These are phyloP conservation scores for Pseudorhombus dupliciocellatus DNA, from an alignment of 2,113 vertebrate genomes.

Conservation along the genomic window DNA sequence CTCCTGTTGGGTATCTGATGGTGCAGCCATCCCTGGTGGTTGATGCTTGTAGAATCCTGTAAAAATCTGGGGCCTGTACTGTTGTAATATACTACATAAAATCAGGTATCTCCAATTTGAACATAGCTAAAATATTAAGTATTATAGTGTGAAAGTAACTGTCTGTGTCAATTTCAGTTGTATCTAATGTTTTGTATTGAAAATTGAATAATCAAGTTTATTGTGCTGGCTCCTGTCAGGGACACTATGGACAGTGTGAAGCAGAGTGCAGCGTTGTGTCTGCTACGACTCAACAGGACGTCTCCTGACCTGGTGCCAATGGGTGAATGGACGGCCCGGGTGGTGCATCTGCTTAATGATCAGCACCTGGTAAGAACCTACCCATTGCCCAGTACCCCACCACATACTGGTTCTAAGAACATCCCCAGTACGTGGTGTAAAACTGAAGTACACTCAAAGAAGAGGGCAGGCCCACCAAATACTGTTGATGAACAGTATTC, in stretches of 20 bases:
- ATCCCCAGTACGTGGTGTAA: neutral
- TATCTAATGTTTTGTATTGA: neutral
- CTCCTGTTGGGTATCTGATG: too few species aligned
- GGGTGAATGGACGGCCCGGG: constrained; percentile 91
- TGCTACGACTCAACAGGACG: constrained; percentile 88
- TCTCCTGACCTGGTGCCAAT: constrained; percentile 90
- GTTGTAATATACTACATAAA: neutral
- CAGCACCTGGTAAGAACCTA: constrained; percentile 86
- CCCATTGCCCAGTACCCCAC: neutral
- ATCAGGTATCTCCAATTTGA: neutral
- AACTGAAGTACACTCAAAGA: neutral
- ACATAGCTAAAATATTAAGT: neutral
- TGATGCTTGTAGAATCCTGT: neutral
- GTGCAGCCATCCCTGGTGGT: too few species aligned
- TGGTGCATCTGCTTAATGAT: constrained; percentile 90
- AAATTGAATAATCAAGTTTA: neutral
- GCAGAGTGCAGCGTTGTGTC: constrained; percentile 89
- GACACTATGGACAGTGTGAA: constrained; percentile 94
- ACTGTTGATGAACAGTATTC: neutral
- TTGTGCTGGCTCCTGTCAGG: constrained; percentile 56
- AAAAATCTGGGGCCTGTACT: neutral
- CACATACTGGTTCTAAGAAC: neutral
- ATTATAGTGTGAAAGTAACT: too few species aligned
- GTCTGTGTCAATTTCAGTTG: too few species aligned
- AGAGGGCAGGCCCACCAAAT: neutral